Conservation (phyloP, 2,888 invertebrate species). For the Eremobia ochroleuca region DNA sequence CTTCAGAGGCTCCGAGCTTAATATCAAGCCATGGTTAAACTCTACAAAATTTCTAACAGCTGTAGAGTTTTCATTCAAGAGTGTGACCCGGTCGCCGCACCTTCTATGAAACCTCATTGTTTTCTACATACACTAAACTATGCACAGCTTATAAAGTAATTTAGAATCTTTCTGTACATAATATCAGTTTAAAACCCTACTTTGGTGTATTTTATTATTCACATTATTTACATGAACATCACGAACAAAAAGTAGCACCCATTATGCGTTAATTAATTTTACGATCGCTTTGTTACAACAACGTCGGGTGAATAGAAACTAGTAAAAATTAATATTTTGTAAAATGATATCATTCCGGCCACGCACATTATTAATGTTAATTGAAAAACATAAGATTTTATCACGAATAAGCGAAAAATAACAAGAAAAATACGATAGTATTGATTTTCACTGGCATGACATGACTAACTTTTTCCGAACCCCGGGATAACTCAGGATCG, state of each 20-base stretch:
- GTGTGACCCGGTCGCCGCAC: constrained; percentile 96
- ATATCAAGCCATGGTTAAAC: constrained; percentile 97
- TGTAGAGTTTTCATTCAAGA: constrained; percentile 96
- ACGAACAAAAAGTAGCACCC: constrained; percentile 62
- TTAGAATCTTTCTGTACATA: constrained; percentile 58
- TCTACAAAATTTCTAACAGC: constrained; percentile 95
- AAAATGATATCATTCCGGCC: constrained; percentile 32
- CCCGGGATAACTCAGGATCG: not conserved
- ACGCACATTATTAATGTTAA: constrained; percentile 55
- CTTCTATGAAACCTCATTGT: constrained; percentile 94
- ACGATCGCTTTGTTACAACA: constrained; percentile 52
- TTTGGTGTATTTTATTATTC: constrained; percentile 53
- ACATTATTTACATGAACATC: constrained; percentile 64
- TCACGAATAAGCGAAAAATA: constrained; percentile 53
- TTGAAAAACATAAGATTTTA: constrained; percentile 46
- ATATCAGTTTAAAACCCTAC: constrained; percentile 60
- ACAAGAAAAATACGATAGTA: constrained; percentile 54
- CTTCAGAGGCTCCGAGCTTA: constrained; percentile 94
- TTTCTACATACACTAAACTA: constrained; percentile 57
- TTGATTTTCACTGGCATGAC: constrained; percentile 61
- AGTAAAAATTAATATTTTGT: constrained; percentile 45
- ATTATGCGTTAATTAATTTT: constrained; percentile 53
- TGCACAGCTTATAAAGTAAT: constrained; percentile 49
- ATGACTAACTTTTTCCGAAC: constrained; percentile 54
- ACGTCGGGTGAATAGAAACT: constrained; percentile 25